Base-by-base conservation (phyloP, 37 sponge, comb jelly and placozoan species). In the Mnemiopsis leidyi region DNA sequence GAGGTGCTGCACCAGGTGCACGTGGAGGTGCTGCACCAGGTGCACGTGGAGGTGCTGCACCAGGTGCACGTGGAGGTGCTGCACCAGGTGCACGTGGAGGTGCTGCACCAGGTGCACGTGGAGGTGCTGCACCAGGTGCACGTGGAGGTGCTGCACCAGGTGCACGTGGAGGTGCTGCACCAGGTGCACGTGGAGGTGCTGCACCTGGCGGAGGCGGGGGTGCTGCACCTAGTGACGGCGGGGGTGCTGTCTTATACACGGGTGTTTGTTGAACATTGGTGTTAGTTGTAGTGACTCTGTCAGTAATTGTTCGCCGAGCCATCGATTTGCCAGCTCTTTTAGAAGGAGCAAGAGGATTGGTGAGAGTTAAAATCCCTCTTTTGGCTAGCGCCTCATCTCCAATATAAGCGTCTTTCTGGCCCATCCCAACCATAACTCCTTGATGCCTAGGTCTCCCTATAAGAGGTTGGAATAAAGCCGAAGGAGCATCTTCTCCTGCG, bases 401-500 rank as follows among this genome's bases (percentile, higher is more conserved):
- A 29, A 98, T 85, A 38, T 98, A 98, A 0, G 92, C 30, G 92
- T 98, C 98, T 92, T 97, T 98, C 96, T 97, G 97, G 21, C 97
- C 98, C 98, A 98, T 98, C 0, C 98, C 98, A 21, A 96, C 96
- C 98, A 98, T 98, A 38, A 98, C 98, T 28, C 98, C 98, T 96
- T 95, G 93, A 76, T 68, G 83, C n/a, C 90, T 38, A 28, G 90
- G 90, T 26, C 90, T 28, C 1, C 90, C 90, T n/a, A 85, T 25
- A 29, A 85, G 61, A n/a, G 90, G 40, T 3, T 39, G 90, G 23
- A 85, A 85, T 1, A 26, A 39, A 40, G 90, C 90, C 2, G 7
- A 13, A 20, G 90, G 90, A 0, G 23, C 61, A 26, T 85, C 90
- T 28, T 85, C 90, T 25, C 90, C 90, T 3, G 21, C 40, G 24